Base-by-base conservation (phyloP, 2,888 invertebrate genomes). In the Macrophya annulata region DNA sequence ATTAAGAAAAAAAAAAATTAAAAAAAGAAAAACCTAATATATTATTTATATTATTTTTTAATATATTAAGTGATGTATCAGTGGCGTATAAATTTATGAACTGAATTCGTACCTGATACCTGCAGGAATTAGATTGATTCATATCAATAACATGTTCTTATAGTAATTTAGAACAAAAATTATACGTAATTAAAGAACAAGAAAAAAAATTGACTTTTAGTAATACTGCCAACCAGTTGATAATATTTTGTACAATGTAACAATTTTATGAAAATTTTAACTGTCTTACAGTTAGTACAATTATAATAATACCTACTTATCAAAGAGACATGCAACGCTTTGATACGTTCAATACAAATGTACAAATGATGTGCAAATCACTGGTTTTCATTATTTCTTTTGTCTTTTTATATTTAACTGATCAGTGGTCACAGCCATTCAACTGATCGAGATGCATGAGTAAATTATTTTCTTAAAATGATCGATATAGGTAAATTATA, bases 401-500 rank as follows among this genome's bases (percentile, higher is more conserved):
- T 8, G 17, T 0, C 3, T 17, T 40, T 12, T 21, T 12, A 48
- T 9, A n/a, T 6, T 17, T 1, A 6, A 48, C n/a, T 21, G 15
- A 6, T 15, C 31, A 48, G 51, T 48, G 12, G 48, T 76, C 21
- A 51, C 37, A 77, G 9, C 12, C 5, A 37, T 31, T 51, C 6
- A 48, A 48, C 48, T 15, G 48, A 48, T 48, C 15, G 15, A 48
- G 48, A 48, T 48, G 15, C 48, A 48, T 48, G 51, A 76, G 48
- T 25, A 15, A 25, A 15, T 31, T 21, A 25, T 74, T 15, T 12
- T 48, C n/a, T n/a, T 4, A 37, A 21, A 76, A 68, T 48, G 48
- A 76, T 45, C 10, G 31, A 45, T 25, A 76, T 76, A n/a, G n/a
- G n/a, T n/a, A 12, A 76, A 76, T 76, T 25, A 72, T 72, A 72